Percentiles rank a stretch among this genome's conserved stretches.
phyloP scores from a whole-genome alignment of 2,888 invertebrate species.

The Scrobipalpa costella region DNA sequence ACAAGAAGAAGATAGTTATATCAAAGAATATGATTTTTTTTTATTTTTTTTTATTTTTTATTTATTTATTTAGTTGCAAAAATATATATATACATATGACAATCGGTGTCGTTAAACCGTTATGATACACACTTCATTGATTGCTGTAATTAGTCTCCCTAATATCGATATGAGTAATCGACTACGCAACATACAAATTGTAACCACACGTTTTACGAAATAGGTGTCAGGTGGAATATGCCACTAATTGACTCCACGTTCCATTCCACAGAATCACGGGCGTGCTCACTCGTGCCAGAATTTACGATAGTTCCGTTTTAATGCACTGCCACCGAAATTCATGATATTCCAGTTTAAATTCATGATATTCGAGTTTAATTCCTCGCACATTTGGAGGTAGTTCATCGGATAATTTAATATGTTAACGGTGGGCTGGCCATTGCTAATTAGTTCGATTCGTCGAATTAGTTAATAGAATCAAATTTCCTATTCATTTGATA shows the following conservation, averaged over 20 bases:
- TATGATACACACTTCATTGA: too few species aligned
- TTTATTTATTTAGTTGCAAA: too few species aligned
- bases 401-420: conserved; percentile 40
- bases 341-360: not conserved
- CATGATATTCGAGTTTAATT: conserved; percentile 12
- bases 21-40: too few species aligned
- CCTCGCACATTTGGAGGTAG: not conserved
- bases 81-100: too few species aligned
- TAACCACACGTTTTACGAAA: too few species aligned
- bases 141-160: too few species aligned
- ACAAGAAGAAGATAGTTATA: too few species aligned
- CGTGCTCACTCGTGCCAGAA: conserved; percentile 49
- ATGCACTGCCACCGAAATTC: conserved; percentile 26
- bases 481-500: not conserved
- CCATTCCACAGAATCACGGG: conserved; percentile 40
- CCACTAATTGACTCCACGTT: conserved; percentile 54
- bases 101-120: too few species aligned
- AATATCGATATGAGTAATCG: too few species aligned
- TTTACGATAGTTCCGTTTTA: conserved; percentile 44
- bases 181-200: too few species aligned
- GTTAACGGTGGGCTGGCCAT: conserved; percentile 39
- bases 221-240: not conserved
- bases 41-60: too few species aligned
- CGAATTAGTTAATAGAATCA: conserved; percentile 6
- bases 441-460: not conserved